Percentiles rank a stretch among this genome's conserved stretches.
Evolutionary conservation across 1,140 invertebrate species (phyloP).

Genomic region (Diachasma alloeum): DNA sequence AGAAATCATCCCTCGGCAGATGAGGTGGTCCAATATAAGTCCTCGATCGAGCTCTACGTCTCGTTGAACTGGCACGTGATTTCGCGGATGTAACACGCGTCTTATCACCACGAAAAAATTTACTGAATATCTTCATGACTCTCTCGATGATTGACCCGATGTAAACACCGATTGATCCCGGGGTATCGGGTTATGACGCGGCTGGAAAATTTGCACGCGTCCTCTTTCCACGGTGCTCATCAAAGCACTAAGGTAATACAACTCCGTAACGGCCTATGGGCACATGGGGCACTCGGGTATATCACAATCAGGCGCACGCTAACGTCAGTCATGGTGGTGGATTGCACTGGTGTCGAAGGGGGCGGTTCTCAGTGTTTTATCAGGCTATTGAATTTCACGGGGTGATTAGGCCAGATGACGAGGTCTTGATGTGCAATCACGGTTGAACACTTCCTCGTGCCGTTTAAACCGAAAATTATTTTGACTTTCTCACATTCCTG

Average conservation of each 20-base stretch:
- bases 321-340: background rate
- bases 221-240: constrained; percentile 35
- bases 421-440: background rate
- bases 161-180: background rate
- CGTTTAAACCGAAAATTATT: too few species aligned
- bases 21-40: constrained; percentile 33
- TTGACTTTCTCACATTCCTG: too few species aligned
- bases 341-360: background rate
- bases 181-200: background rate
- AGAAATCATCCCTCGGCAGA: constrained; percentile 45
- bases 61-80: constrained; percentile 30
- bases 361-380: constrained; percentile 26
- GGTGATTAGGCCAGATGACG: background rate
- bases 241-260: constrained; percentile 35
- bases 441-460: too few species aligned
- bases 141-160: background rate
- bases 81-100: constrained; percentile 23
- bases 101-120: constrained; percentile 37
- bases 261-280: background rate
- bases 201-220: constrained; percentile 19
- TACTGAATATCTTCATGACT: constrained; percentile 44
- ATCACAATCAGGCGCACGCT: constrained; percentile 4
- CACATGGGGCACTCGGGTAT: constrained; percentile 24
- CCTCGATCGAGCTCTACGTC: constrained; percentile 24
- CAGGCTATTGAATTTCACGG: background rate